Evolutionary conservation across 2,888 invertebrate genomes (phyloP).

Genomic region (Aphodius sticticus): DNA sequence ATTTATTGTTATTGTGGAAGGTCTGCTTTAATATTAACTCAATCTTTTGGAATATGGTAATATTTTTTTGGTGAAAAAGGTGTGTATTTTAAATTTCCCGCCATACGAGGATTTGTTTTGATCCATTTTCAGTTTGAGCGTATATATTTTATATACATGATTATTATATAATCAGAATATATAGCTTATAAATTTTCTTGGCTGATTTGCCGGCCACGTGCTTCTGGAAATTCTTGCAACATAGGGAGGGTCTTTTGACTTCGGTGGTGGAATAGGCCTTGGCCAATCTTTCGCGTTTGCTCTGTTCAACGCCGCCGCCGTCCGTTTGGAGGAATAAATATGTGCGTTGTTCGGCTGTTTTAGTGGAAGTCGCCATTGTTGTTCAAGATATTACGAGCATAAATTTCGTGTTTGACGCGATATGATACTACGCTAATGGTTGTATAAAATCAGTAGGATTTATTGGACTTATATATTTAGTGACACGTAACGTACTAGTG

Average conservation of each 20-base stretch:
- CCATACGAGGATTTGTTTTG: background rate
- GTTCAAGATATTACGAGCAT: conserved; percentile 54
- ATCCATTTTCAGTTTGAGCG: background rate
- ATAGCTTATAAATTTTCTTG: background rate
- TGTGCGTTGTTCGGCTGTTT: conserved; percentile 59
- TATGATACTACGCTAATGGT: conserved; percentile 21
- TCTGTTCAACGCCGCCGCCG: conserved; percentile 53
- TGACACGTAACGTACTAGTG: conserved; percentile 43
- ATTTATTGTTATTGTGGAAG: background rate
- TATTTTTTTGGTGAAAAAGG: background rate
- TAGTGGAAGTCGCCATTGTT: conserved; percentile 60
- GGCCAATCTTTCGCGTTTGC: conserved; percentile 54
- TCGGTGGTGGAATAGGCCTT: conserved; percentile 43
- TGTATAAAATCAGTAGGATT: conserved; percentile 11
- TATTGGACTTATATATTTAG: conserved; percentile 30
- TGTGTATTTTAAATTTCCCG: conserved; percentile 12
- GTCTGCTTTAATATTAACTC: background rate
- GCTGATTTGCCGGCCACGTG: background rate
- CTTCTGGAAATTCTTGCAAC: background rate
- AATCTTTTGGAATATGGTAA: background rate
- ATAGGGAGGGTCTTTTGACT: conserved; percentile 32
- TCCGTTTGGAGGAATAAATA: conserved; percentile 50
- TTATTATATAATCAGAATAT: background rate
- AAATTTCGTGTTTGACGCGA: conserved; percentile 39
- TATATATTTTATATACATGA: background rate